These are phyloP conservation scores for Acronicta alni DNA, from an alignment of 2,888 invertebrate genomes.

Conservation along the genomic window DNA sequence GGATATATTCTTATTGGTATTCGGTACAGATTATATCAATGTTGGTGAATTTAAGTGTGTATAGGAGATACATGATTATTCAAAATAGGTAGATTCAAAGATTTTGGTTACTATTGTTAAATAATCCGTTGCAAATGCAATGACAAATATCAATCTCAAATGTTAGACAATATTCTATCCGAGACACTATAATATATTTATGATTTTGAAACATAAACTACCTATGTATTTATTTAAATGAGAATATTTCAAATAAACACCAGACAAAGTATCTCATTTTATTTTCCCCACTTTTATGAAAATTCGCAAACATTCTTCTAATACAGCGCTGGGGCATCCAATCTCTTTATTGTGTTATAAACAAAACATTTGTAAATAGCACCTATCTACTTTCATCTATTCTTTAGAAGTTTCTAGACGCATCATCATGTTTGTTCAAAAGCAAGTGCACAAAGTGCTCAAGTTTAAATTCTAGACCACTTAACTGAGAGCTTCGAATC, in stretches of 20 bases:
- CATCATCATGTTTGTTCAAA: constrained; percentile 76
- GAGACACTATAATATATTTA: neutral
- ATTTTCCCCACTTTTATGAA: constrained; percentile 40
- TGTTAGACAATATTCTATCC: constrained; percentile 1
- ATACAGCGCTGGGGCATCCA: constrained; percentile 29
- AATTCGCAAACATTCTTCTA: constrained; percentile 30
- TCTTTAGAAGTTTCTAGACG: constrained; percentile 83
- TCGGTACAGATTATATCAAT: constrained; percentile 6
- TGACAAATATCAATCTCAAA: constrained; percentile 7
- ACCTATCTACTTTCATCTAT: constrained; percentile 62
- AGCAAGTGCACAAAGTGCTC: constrained; percentile 71
- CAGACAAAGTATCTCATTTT: constrained; percentile 20
- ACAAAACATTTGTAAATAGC: constrained; percentile 65
- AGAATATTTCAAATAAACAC: constrained; percentile 31
- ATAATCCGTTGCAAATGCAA: too few relatives aligned
- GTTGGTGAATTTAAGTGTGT: too few relatives aligned
- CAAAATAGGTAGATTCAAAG: too few relatives aligned
- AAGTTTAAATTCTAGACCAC: constrained; percentile 72
- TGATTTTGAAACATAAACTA: constrained; percentile 18
- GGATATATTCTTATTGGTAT: constrained; percentile 12
- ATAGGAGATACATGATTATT: too few relatives aligned
- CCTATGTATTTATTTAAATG: constrained; percentile 23
- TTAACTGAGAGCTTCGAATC: constrained; percentile 64
- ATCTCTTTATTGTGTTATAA: constrained; percentile 58
- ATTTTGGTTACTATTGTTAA: neutral